Base-by-base conservation (phyloP, 2,797 vertebrate genomes). In the Gouania willdenowi region DNA sequence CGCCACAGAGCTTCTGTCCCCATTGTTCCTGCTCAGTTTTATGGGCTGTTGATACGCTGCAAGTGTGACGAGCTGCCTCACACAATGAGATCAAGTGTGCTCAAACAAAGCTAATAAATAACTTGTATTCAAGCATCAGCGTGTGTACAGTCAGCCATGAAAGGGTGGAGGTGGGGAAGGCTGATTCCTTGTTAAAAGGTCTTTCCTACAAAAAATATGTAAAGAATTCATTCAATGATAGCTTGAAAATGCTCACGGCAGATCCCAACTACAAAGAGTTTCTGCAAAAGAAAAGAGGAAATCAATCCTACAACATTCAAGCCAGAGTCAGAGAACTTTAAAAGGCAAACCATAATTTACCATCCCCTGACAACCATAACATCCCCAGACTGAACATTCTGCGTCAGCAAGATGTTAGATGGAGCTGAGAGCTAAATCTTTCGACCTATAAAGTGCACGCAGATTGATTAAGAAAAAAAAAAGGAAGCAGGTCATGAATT, bases 11-110 rank as follows among this genome's bases (percentile, higher is more conserved):
- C 41, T 17, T 33, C 56, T 47, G 58, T 69, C 20, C 34, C 21
- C 35, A 63, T 79, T 81, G 76, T 81, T 59, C 41, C 24, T 45
- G 32, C n/a, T 65, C 32, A 39, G 41, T 52, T 74, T n/a, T 44
- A 54, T 21, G 30, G 26, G 38, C 50, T 11, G 37, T 13, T 41
- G 36, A 52, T 47, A 33, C 61, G 69, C 17, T 5, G 2, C 17
- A 24, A 64, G 62, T 12, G 36, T 64, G 66, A 46, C 7, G 13
- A 30, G 22, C 20, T 32, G 30, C 24, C 33, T 43, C 34, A 44
- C 21, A 3, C 15, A 20, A 4, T 6, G 19, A 4, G 19, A 19
- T 20, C 21, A 1, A 37, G 36, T 32, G 42, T 18, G n/a, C 7
- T 25, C 15, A 44, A 9, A 20, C 26, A 11, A 23, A 47, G 35